Conservation (phyloP, 2,888 invertebrate species). For the Dascillus cervinus region DNA sequence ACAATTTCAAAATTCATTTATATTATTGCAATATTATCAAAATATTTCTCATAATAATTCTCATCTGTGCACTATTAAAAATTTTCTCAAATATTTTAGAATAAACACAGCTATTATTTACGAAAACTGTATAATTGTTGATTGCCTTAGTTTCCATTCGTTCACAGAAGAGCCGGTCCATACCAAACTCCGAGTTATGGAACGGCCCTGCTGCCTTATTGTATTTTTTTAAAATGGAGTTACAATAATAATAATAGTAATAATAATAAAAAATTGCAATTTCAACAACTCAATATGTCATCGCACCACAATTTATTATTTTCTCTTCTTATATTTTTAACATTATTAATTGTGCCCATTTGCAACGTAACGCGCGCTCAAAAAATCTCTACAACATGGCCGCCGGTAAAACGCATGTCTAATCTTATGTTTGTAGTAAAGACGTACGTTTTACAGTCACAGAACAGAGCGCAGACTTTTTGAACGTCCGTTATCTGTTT, state of each 20-base stretch:
- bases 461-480: too few relatives aligned
- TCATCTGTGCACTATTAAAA: slow-evolving; percentile 35
- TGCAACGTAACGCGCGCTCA: too few relatives aligned
- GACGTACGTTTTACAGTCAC: too few relatives aligned
- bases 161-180: too few relatives aligned
- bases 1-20: slow-evolving; percentile 25
- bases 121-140: slow-evolving; percentile 39
- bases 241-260: too few relatives aligned
- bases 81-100: slow-evolving; percentile 37
- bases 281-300: slow-evolving; percentile 34
- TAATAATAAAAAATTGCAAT: slow-evolving; percentile 25
- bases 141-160: slow-evolving; percentile 38
- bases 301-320: slow-evolving; percentile 37
- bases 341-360: slow-evolving; percentile 43
- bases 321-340: slow-evolving; percentile 32
- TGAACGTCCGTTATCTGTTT: slow-evolving; percentile 30
- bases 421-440: too few relatives aligned
- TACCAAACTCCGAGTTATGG: too few relatives aligned
- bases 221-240: too few relatives aligned
- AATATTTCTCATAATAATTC: slow-evolving; percentile 36
- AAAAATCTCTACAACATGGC: too few relatives aligned
- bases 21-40: slow-evolving; percentile 43
- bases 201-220: too few relatives aligned
- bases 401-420: too few relatives aligned
- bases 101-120: slow-evolving; percentile 40